Evolutionary conservation across 2,888 invertebrate genomes (phyloP), one percentile per base, ranked within the genome.

Genomic region (Pyrrhosoma nymphula): DNA sequence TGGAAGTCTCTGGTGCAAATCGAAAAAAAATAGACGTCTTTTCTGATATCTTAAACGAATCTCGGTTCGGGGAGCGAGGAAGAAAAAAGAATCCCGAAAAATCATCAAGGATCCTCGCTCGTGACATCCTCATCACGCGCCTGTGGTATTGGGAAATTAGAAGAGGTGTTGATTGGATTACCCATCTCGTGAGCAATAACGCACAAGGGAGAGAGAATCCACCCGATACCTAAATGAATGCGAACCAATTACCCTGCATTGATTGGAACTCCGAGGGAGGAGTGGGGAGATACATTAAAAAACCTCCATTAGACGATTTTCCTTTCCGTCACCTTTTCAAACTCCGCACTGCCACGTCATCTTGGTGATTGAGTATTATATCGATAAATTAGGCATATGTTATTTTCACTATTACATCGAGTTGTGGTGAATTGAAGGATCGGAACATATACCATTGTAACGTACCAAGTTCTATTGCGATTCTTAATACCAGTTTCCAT

Each of bases 121-220:
- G 82, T 82, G 82, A 82, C 82, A 82, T 82, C 82, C 82, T 35
- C 82, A 4, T 82, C 82, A 82, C 82, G 82, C 82, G 16, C 69
- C 30, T 14, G 0, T 4, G 30, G 35, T 6, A 16, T 82, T 30
- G 82, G 35, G 35, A 82, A 82, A 35, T 82, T 12, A 82, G 16
- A 4, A n/a, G 82, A 35, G 30, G 82, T 82, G 82, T 82, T 82
- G 82, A 82, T 82, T 82, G 30, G 35, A 82, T 82, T 12, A 82
- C 35, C 82, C 75, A 30, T 12, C 30, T 63, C 1, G 35, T 26
- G 82, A 82, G 35, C 30, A 35, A 35, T 30, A 35, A 35, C 16
- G 30, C 82, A 10, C 82, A 14, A 14, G 30, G 35, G 69, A 69
- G 60, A 26, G 26, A 69, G 10, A 47, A 2, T 47, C 47, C 8